phyloP scores from a whole-genome alignment of 2,797 vertebrate genomes.

The Tympanoctomys barrerae region DNA sequence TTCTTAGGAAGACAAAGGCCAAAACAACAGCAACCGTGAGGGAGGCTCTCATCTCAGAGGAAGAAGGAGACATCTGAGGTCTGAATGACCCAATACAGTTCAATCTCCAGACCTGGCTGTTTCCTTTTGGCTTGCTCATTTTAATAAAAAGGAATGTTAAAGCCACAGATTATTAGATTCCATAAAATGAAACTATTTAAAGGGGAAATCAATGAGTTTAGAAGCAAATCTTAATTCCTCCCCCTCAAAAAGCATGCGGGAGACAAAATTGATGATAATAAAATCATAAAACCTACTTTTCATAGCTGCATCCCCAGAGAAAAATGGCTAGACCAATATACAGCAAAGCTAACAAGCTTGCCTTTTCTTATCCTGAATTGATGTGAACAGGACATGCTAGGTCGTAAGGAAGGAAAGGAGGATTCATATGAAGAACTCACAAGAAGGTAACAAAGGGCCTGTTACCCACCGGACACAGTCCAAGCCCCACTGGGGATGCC shows the following conservation, averaged over 20 bases:
- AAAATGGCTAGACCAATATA: neutral
- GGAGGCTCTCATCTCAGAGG: neutral
- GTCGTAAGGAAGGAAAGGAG: no score
- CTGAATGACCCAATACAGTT: neutral
- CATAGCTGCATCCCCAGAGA: neutral
- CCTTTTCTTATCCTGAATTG: neutral
- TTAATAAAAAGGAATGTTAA: conserved; percentile 1
- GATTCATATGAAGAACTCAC: neutral
- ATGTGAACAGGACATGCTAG: neutral
- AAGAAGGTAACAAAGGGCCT: neutral
- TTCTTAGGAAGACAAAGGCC: neutral
- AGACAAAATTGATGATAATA: conserved; percentile 23
- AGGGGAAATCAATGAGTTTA: neutral
- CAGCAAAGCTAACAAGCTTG: neutral
- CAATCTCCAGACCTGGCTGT: neutral
- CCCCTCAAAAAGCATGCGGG: neutral
- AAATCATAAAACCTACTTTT: conserved; percentile 44
- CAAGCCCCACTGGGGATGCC: neutral
- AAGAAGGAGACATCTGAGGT: neutral
- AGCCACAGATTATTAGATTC: neutral
- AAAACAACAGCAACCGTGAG: neutral
- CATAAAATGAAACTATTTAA: neutral
- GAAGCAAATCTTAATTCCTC: neutral
- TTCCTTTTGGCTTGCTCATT: neutral
- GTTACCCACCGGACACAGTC: neutral